phyloP scores from a whole-genome alignment of 2,113 vertebrate genomes.

The Cacatua alba region DNA sequence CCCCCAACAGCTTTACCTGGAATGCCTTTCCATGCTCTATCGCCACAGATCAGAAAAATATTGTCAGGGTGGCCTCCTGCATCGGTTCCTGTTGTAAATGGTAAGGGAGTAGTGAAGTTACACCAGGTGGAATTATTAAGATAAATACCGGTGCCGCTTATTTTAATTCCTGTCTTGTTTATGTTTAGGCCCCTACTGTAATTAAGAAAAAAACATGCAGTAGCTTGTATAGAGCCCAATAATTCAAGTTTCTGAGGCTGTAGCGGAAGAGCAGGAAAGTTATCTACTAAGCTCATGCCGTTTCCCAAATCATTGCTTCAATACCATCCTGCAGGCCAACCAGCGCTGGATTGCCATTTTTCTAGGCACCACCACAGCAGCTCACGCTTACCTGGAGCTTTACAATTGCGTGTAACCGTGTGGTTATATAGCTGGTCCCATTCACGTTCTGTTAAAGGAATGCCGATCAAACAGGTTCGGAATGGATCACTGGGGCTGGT shows the following conservation, averaged over 20 bases:
- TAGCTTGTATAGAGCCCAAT: background rate
- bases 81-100: background rate
- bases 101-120: background rate
- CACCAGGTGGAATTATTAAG: background rate
- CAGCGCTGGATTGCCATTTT: too few species aligned
- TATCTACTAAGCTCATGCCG: background rate
- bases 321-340: too few species aligned
- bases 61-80: background rate
- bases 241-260: background rate
- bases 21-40: background rate
- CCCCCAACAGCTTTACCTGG: background rate
- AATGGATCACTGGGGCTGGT: too few species aligned
- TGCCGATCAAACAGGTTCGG: too few species aligned
- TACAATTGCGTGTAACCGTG: too few species aligned
- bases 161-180: rapidly evolving
- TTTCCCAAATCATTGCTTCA: too few species aligned
- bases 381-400: too few species aligned
- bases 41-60: background rate
- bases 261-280: background rate
- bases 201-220: background rate
- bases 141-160: background rate
- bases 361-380: too few species aligned
- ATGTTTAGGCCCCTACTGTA: background rate
- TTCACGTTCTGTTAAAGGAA: too few species aligned
- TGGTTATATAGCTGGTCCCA: too few species aligned